Percentiles rank a stretch among this genome's conserved stretches.
Evolutionary conservation across 2,888 invertebrate species (phyloP).

Genomic region (Agrilus cyanescens): DNA sequence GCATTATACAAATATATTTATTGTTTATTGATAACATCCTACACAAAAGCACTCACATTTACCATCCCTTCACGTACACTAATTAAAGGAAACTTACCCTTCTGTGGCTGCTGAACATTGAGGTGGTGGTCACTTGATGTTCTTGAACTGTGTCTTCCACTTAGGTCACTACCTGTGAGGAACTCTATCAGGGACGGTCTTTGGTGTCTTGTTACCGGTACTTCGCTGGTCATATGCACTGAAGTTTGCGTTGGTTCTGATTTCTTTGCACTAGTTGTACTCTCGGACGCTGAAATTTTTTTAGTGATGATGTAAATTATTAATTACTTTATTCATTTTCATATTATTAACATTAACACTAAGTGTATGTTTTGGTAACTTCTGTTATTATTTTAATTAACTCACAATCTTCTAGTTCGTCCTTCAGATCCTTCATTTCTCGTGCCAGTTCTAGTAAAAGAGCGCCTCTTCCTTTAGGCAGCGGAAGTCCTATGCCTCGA

Average conservation of each 20-base stretch:
- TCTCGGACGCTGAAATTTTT: constrained; percentile 22
- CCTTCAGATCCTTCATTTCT: constrained; percentile 75
- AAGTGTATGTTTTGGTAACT: background rate
- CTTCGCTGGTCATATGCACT: constrained; percentile 39
- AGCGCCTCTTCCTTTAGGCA: constrained; percentile 76
- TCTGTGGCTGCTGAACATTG: constrained; percentile 6
- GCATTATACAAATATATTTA: too few species aligned
- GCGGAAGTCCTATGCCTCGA: constrained; percentile 63
- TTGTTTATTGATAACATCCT: too few species aligned
- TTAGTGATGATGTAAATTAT: too few species aligned
- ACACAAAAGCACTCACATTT: too few species aligned
- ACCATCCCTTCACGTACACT: too few species aligned
- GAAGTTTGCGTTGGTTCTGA: constrained; percentile 32
- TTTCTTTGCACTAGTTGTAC: constrained; percentile 31
- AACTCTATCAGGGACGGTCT: constrained; percentile 58
- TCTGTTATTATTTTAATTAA: constrained; percentile 4
- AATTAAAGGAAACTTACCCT: constrained; percentile 7
- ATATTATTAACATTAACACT: too few species aligned
- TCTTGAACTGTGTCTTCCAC: constrained; percentile 26
- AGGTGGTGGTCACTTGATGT: constrained; percentile 15
- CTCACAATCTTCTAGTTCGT: constrained; percentile 66
- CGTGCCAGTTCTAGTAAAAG: constrained; percentile 74
- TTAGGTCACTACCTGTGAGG: constrained; percentile 44
- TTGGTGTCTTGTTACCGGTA: constrained; percentile 39
- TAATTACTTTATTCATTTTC: too few species aligned